phyloP scores from a whole-genome alignment of 2,113 vertebrate species.

The Passer montanus region DNA sequence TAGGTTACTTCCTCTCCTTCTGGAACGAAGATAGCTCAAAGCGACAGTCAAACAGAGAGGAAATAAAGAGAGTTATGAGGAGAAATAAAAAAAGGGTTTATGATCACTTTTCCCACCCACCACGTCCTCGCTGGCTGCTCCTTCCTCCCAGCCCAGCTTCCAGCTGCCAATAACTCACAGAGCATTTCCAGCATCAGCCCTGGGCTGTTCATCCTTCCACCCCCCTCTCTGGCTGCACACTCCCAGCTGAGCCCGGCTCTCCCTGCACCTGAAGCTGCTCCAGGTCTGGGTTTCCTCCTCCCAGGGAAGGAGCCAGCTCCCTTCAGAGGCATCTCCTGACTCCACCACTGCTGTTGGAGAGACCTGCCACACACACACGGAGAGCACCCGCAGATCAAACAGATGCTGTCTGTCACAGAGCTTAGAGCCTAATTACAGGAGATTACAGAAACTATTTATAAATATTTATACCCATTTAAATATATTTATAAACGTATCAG shows the following conservation, averaged over 20 bases:
- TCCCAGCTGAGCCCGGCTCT: neutral
- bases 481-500: slow-evolving; percentile 68
- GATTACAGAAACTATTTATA: slow-evolving; percentile 71
- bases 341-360: neutral
- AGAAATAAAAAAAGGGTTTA: neutral
- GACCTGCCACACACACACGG: neutral
- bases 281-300: neutral
- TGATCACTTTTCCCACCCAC: neutral
- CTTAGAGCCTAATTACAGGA: slow-evolving; percentile 66
- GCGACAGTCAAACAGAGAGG: neutral
- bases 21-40: neutral
- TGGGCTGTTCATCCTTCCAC: neutral
- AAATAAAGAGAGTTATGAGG: neutral
- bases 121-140: neutral
- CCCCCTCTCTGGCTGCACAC: neutral
- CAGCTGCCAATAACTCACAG: neutral
- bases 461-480: slow-evolving; percentile 70
- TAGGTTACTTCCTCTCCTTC: neutral
- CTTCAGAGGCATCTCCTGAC: neutral
- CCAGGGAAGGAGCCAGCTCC: neutral
- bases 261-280: neutral
- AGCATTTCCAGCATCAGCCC: neutral
- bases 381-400: slow-evolving; percentile 48
- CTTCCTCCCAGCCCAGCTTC: neutral
- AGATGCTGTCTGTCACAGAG: slow-evolving; percentile 65